Percentiles rank a stretch among this genome's conserved stretches.
phyloP scores from a whole-genome alignment of 2,113 vertebrate species.

The Danio rerio region DNA sequence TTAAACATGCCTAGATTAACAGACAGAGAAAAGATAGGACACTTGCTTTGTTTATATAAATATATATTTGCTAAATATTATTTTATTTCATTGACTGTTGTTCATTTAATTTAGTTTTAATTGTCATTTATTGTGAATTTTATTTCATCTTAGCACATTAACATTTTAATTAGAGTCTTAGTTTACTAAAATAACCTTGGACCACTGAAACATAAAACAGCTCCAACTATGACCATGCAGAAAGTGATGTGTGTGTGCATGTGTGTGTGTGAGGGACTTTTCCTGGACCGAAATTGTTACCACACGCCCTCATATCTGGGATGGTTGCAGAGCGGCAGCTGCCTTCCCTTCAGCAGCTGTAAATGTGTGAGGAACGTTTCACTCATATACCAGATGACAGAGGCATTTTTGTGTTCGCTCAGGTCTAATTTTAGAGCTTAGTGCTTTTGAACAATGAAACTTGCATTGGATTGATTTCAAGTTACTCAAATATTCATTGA shows the following conservation, averaged over 20 bases:
- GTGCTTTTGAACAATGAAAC: not conserved
- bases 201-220: not conserved
- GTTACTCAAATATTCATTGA: not conserved
- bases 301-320: constrained; percentile 42
- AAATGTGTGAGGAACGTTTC: constrained; percentile 29
- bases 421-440: not conserved
- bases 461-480: not conserved
- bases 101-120: too few relatives aligned
- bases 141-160: too few relatives aligned
- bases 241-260: not conserved
- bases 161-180: too few relatives aligned
- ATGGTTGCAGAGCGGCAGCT: constrained; percentile 40
- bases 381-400: constrained; percentile 37
- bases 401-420: not conserved
- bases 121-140: too few relatives aligned
- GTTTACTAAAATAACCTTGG: too few relatives aligned
- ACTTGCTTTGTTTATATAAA: too few relatives aligned
- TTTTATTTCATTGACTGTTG: too few relatives aligned
- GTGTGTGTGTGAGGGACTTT: not conserved
- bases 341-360: constrained; percentile 9
- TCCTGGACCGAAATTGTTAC: not conserved
- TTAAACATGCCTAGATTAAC: too few relatives aligned
- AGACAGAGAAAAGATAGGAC: too few relatives aligned
- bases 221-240: not conserved
- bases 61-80: too few relatives aligned